Conservation (phyloP, 2,113 vertebrate genomes). For the Chloropsis cyanopogon region DNA sequence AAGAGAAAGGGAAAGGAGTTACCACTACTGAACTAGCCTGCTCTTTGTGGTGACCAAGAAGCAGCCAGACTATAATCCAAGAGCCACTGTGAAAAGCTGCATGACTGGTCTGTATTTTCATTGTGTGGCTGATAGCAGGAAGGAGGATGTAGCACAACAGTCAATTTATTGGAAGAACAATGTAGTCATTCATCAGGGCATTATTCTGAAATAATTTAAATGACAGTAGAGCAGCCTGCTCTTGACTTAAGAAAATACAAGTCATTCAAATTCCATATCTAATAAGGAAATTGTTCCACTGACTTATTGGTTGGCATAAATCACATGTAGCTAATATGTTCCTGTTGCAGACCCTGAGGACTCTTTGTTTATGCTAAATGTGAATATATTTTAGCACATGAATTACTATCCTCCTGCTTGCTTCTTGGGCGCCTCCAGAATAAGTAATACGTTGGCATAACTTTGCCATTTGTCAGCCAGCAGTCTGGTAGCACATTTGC, state of each 20-base stretch:
- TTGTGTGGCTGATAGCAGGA: conserved; percentile 39
- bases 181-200: conserved; percentile 4
- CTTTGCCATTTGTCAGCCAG: conserved; percentile 84
- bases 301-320: conserved; percentile 46
- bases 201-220: conserved; percentile 28
- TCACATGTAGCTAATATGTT: conserved; percentile 47
- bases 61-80: background rate
- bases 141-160: conserved; percentile 30
- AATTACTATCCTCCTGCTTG: conserved; percentile 69
- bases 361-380: conserved; percentile 60
- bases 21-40: background rate
- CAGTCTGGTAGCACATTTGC: conserved; percentile 82
- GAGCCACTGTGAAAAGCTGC: background rate
- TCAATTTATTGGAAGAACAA: conserved; percentile 50
- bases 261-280: background rate
- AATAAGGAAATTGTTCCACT: conserved; percentile 16
- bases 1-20: background rate
- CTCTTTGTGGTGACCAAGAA: background rate
- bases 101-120: conserved; percentile 38
- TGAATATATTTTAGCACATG: conserved; percentile 71
- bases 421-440: conserved; percentile 74
- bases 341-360: conserved; percentile 48
- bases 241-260: conserved; percentile 11
- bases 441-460: conserved; percentile 78
- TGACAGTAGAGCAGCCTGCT: background rate